Evolutionary conservation across 2,113 vertebrate genomes (phyloP), one percentile per base, ranked within the genome.

Genomic region (Trematomus loennbergii): DNA sequence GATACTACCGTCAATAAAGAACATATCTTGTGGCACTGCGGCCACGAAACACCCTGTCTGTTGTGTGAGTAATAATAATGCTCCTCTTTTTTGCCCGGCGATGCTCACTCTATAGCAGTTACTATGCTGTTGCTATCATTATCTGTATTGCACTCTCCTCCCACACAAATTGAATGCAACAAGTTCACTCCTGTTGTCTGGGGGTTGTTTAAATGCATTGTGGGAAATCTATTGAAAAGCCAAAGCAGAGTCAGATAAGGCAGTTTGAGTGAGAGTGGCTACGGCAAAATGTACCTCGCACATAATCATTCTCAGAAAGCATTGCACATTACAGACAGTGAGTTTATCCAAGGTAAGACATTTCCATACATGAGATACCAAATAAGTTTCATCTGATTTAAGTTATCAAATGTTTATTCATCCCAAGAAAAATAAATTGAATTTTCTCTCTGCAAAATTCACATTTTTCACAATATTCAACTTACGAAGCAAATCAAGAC

Each of bases 141-240:
- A 78, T 69, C 60, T 74, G 25, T 48, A 25, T 59, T 72, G 69
- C 61, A 46, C 48, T 75, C 57, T 61, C 72, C 66, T 78, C 81
- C 80, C 81, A 84, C 82, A 72, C 58, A 25, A 67, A 80, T 62
- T 60, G 40, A 75, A 67, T 5, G 54, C 85, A 75, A 83, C 76
- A 83, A 75, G 77, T 91, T 52, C 48, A 20, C 43, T 78, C 65
- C 71, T 77, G 71, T 72, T 81, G 53, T 74, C 77, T 48, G 18
- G 52, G 73, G 50, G 16, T 20, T 78, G 60, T 40, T 57, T 50
- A 52, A 65, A 79, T 71, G 61, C 43, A 59, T 70, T 53, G 57
- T 82, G 68, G 78, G 75, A 69, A 76, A 60, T 62, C 22, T 81
- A 68, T 60, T 22, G 45, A 63, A 71, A 63, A 61, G 53, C 33